phyloP scores from a whole-genome alignment of 2,888 invertebrate species.

The Saturnia japonica region DNA sequence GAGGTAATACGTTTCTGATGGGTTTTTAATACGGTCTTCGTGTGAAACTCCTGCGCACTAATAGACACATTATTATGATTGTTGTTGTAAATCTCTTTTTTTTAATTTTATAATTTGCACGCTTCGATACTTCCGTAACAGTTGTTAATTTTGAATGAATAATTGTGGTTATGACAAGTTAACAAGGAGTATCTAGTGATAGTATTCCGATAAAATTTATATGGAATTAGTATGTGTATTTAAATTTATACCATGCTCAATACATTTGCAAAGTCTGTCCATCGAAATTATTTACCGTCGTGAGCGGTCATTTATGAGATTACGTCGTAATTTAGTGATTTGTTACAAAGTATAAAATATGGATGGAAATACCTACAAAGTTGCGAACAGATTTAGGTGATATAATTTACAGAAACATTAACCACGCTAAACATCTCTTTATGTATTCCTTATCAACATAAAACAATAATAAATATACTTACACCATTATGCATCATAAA shows the following conservation, averaged over 20 bases:
- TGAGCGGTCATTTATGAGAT: background rate
- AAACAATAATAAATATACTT: background rate
- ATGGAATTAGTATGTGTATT: background rate
- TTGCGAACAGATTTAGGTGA: background rate
- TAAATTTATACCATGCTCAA: background rate
- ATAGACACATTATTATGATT: conserved; percentile 67
- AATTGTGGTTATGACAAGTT: conserved; percentile 7
- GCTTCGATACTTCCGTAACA: conserved; percentile 22
- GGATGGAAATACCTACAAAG: background rate
- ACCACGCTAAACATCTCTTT: background rate
- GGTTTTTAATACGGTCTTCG: conserved; percentile 74
- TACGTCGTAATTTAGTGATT: background rate
- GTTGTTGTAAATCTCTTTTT: conserved; percentile 36
- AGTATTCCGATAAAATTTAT: background rate
- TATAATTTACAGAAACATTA: background rate
- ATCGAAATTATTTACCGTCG: background rate
- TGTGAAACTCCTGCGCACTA: conserved; percentile 75
- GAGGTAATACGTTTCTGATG: conserved; percentile 77
- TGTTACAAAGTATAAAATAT: background rate
- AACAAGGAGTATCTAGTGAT: background rate
- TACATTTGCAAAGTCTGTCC: background rate
- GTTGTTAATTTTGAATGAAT: conserved; percentile 14
- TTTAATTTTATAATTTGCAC: conserved; percentile 39
- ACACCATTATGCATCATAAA: background rate
- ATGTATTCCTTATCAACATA: background rate